Percentiles rank a stretch among this genome's conserved stretches.
Conservation (phyloP, 2,888 invertebrate genomes). For the Ophion ventricosus region DNA sequence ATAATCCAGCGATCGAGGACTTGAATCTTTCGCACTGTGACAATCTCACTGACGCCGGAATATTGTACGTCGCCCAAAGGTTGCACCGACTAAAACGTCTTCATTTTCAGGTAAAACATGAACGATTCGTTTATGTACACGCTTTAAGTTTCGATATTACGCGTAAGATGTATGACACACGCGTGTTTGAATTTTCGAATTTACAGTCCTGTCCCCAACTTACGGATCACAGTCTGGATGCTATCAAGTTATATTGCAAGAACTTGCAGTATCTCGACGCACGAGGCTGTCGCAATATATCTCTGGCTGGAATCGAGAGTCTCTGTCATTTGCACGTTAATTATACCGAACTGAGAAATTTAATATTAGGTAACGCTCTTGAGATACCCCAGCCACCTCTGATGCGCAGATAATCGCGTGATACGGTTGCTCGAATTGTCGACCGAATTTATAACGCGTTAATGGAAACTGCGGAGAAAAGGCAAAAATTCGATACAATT, state of each 20-base stretch:
- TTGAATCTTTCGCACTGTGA: conserved; percentile 88
- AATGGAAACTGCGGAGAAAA: background rate
- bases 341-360: conserved; percentile 68
- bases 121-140: background rate
- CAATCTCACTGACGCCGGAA: conserved; percentile 88
- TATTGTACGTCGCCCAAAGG: conserved; percentile 83
- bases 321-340: conserved; percentile 70
- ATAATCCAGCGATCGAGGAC: conserved; percentile 89
- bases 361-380: conserved; percentile 36
- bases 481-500: background rate
- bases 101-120: conserved; percentile 84
- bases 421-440: background rate
- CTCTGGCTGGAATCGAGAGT: conserved; percentile 80
- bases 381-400: conserved; percentile 68
- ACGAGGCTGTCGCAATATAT: conserved; percentile 85
- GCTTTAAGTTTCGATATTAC: background rate
- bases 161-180: background rate
- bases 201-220: conserved; percentile 87
- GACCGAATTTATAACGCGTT: background rate
- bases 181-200: conserved; percentile 67
- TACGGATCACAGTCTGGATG: conserved; percentile 85
- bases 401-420: conserved; percentile 67
- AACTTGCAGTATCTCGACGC: conserved; percentile 86
- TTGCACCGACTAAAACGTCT: conserved; percentile 85
- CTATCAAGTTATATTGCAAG: conserved; percentile 84